Evolutionary conservation across 2,113 vertebrate genomes (phyloP).

Genomic region (Aegithalos caudatus): DNA sequence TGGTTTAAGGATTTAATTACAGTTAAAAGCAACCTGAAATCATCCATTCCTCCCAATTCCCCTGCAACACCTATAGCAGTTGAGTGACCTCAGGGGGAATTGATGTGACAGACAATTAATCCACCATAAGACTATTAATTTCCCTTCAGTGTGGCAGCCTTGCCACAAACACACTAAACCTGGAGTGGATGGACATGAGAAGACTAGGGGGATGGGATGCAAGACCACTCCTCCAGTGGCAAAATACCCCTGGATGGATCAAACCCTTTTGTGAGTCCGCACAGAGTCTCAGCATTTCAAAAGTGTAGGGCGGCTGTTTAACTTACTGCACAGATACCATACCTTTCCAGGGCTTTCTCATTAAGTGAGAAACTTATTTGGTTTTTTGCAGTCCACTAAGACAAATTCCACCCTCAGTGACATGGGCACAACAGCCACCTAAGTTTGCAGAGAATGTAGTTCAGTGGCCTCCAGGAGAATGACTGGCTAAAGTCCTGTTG

Average conservation of each 20-base stretch:
- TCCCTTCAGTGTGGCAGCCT: neutral
- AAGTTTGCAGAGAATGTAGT: neutral
- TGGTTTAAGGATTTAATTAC: neutral
- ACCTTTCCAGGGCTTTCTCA: neutral
- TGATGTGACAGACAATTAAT: neutral
- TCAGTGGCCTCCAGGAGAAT: neutral
- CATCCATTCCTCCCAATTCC: neutral
- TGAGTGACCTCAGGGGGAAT: neutral
- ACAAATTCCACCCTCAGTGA: neutral
- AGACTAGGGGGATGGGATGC: neutral
- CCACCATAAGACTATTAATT: neutral
- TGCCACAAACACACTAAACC: neutral
- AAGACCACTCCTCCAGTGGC: neutral
- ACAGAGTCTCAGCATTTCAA: neutral
- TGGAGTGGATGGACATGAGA: neutral
- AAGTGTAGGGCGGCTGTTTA: neutral
- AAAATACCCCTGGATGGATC: neutral
- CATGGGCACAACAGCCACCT: neutral
- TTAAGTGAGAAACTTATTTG: neutral
- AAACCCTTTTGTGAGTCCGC: rapidly evolving
- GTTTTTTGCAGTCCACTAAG: neutral
- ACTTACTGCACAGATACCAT: neutral
- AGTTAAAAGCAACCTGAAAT: neutral
- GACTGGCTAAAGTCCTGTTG: neutral
- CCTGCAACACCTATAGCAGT: neutral